Base-by-base conservation (phyloP, 1,140 invertebrate species). In the Olivierus martensii region DNA sequence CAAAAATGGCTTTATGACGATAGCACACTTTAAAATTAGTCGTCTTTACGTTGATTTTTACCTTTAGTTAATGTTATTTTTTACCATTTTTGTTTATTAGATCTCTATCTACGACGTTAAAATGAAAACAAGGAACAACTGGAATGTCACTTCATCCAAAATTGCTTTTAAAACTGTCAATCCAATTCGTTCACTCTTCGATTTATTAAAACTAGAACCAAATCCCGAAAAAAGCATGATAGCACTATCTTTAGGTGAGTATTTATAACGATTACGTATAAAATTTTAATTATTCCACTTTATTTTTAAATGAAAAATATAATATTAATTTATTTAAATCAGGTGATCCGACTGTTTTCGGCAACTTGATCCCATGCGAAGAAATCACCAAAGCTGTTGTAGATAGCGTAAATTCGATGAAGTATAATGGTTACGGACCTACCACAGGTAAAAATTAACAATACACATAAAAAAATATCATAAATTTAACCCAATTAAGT, bases 281-380 rank as follows among this genome's bases (percentile, higher is more conserved):
- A n/a, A 44, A 12, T 41, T 43, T 49, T 21, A 36, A 34, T 28
- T 34, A 47, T 28, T 15, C 19, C 22, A 17, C 3, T 18, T 17
- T n/a, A 11, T 21, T 21, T 46, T 46, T 22, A 38, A 10, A 38
- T 41, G 5, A 41, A 52, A 35, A 10, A n/a, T 49, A 38, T 5
- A 7, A 14, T 34, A 36, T 35, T 51, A 17, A 28, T 52, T 57
- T n/a, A n/a, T n/a, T n/a, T n/a, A n/a, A 28, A 28, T 17, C 46
- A 93, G 93, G 94, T 66, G 94, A 99, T 73, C 94, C 94, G 18
- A 97, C 94, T 9, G 82, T 84, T 44, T 96, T 93, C 73, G 92
- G 93, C 19, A 96, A 96, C 67, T 73, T 98, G 2, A 80, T 81
- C 59, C 83, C 88, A 9, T 78, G 85, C 7, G 75, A 82, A 55